Conservation (phyloP, 1,140 invertebrate species). For the Saxidomus purpurata region DNA sequence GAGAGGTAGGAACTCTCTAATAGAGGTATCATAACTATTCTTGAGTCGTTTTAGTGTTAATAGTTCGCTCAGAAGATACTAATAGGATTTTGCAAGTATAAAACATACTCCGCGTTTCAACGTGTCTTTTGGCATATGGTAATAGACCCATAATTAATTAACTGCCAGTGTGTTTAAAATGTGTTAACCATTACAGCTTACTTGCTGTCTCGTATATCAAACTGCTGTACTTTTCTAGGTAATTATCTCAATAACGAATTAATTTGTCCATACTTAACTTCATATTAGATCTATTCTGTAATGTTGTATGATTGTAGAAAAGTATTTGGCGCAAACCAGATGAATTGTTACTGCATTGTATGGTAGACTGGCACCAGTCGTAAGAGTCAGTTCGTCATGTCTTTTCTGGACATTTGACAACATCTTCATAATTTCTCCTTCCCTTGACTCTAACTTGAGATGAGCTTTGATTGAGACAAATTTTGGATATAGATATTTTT, state of each 20-base stretch:
- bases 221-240: too few species aligned
- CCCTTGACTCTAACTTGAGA: too few species aligned
- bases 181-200: neutral
- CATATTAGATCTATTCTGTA: neutral
- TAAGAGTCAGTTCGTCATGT: too few species aligned
- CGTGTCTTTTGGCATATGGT: neutral
- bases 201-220: neutral
- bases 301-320: too few species aligned
- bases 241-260: neutral
- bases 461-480: too few species aligned
- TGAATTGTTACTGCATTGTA: too few species aligned
- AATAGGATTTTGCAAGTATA: neutral
- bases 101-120: neutral
- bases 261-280: constrained; percentile 5
- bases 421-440: too few species aligned
- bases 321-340: too few species aligned
- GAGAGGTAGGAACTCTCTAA: constrained; percentile 20
- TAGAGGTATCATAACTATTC: constrained; percentile 15
- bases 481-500: too few species aligned
- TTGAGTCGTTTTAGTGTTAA: constrained; percentile 31
- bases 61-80: neutral
- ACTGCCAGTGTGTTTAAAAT: neutral
- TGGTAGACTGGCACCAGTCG: too few species aligned
- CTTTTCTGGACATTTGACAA: too few species aligned
- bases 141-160: neutral